phyloP scores from a whole-genome alignment of 2,888 invertebrate species.

The Cataglyphis livida region DNA sequence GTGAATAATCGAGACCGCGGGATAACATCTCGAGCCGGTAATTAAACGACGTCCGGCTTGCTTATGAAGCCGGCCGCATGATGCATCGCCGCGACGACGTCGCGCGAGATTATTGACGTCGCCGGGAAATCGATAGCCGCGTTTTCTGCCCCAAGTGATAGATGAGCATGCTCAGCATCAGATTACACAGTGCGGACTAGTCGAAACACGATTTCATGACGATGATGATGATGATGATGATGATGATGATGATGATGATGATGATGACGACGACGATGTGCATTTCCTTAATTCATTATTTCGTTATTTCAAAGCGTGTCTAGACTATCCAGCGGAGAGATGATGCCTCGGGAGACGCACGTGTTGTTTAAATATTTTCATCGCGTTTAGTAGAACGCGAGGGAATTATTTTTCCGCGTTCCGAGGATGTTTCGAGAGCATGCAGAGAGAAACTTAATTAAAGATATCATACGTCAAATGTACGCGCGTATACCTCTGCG shows the following conservation, averaged over 20 bases:
- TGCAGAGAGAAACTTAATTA: background rate
- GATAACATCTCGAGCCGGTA: slow-evolving; percentile 61
- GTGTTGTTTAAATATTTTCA: background rate
- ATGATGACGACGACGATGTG: background rate
- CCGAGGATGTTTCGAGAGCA: background rate
- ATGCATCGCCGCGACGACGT: slow-evolving; percentile 62
- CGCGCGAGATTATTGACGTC: slow-evolving; percentile 64
- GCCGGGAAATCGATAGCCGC: slow-evolving; percentile 61
- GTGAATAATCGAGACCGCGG: slow-evolving; percentile 60
- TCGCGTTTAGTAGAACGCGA: background rate
- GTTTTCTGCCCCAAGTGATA: slow-evolving; percentile 55
- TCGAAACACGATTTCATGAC: background rate
- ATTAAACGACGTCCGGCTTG: slow-evolving; percentile 69
- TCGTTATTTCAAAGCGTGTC: background rate
- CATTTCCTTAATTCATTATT: slow-evolving; percentile 14
- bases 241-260: background rate
- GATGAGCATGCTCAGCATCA: slow-evolving; percentile 58
- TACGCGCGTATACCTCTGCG: too few species aligned
- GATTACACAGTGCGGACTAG: slow-evolving; percentile 25
- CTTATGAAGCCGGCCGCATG: slow-evolving; percentile 63
- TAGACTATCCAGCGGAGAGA: background rate
- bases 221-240: background rate
- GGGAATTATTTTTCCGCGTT: background rate
- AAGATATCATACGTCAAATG: background rate
- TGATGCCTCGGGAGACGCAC: too few species aligned